Percentiles rank a stretch among this genome's conserved stretches.
Conservation (phyloP, 92 coral and sea anemone genomes). For the Phymanthus crucifer region DNA sequence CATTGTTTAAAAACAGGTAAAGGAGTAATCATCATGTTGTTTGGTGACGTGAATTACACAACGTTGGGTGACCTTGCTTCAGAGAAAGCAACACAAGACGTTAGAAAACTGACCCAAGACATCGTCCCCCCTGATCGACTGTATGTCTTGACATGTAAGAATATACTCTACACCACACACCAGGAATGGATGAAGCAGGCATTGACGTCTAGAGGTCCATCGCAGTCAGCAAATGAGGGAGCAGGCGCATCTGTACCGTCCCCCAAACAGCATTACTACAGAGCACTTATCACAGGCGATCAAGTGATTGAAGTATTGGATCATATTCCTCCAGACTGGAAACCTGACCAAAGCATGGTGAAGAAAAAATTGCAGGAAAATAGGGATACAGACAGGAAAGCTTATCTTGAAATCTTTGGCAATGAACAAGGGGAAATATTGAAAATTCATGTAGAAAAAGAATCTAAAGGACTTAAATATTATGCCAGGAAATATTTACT, state of each 20-base stretch:
- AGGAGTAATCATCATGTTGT: conserved; percentile 12
- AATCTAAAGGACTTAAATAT: background rate
- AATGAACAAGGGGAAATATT: background rate
- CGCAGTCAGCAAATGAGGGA: background rate
- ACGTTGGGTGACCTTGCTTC: background rate
- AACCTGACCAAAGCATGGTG: background rate
- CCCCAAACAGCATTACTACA: background rate
- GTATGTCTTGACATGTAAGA: conserved; percentile 7
- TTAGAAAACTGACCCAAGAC: background rate
- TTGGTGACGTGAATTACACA: background rate
- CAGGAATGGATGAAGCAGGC: background rate
- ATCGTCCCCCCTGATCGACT: background rate
- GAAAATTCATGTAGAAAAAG: background rate
- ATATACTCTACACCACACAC: background rate
- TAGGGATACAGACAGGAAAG: background rate
- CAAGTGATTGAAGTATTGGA: background rate
- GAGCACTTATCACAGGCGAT: background rate
- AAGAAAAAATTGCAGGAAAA: background rate
- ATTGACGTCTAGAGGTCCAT: background rate
- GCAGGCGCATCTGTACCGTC: background rate
- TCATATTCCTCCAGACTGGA: background rate
- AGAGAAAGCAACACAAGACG: background rate
- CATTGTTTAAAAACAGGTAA: background rate
- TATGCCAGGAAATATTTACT: no score
- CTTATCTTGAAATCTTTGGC: background rate